Evolutionary conservation across 1,140 invertebrate species (phyloP).

Genomic region (Agrilus planipennis): DNA sequence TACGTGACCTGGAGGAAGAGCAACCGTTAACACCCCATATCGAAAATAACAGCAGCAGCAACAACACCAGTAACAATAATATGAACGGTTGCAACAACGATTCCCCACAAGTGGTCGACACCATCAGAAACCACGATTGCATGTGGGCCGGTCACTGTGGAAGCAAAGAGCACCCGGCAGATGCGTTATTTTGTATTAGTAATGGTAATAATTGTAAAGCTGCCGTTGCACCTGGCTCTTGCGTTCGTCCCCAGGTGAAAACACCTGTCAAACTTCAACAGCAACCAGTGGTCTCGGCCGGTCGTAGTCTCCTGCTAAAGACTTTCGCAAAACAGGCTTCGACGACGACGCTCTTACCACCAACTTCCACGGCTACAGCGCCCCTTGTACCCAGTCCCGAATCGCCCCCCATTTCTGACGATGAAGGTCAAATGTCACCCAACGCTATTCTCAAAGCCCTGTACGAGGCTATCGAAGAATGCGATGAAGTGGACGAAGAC

Average conservation of each 20-base stretch:
- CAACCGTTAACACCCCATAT: too few species aligned
- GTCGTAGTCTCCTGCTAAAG: slow-evolving; percentile 21
- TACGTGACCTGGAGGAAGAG: too few species aligned
- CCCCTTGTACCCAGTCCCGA: slow-evolving; percentile 30
- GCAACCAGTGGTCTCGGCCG: slow-evolving; percentile 1
- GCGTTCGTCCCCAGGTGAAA: slow-evolving; percentile 7
- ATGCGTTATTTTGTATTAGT: slow-evolving; percentile 12
- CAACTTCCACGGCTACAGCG: slow-evolving; percentile 28
- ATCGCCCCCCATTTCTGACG: slow-evolving; percentile 35
- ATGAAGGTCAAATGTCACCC: slow-evolving; percentile 23
- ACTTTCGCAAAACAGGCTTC: slow-evolving; percentile 27
- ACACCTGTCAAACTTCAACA: slow-evolving; percentile 14
- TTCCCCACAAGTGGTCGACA: neutral
- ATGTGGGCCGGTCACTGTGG: slow-evolving; percentile 54
- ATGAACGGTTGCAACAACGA: slow-evolving; percentile 1
- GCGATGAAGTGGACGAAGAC: slow-evolving; percentile 19
- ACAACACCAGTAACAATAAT: slow-evolving; percentile 11
- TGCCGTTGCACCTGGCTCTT: slow-evolving; percentile 1
- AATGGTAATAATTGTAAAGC: slow-evolving; percentile 1
- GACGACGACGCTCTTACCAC: slow-evolving; percentile 15
- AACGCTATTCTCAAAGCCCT: slow-evolving; percentile 17
- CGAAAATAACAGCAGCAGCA: too few species aligned
- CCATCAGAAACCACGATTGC: slow-evolving; percentile 49
- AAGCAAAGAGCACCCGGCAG: slow-evolving; percentile 36
- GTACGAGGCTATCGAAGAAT: slow-evolving; percentile 20